These are phyloP conservation scores for Limulus polyphemus DNA, from an alignment of 2,888 invertebrate genomes.

Conservation along the genomic window DNA sequence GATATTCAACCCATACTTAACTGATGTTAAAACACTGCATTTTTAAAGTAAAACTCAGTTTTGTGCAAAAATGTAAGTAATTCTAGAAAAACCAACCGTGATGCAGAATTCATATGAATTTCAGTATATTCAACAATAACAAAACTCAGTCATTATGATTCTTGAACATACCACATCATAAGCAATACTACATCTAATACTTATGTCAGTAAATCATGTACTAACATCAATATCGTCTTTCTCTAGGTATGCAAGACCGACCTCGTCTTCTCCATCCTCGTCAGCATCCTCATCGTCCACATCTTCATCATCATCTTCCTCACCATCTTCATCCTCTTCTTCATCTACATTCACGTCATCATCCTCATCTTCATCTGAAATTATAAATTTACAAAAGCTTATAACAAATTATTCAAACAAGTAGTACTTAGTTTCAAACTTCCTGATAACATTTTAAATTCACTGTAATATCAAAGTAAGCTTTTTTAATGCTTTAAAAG, in stretches of 20 bases:
- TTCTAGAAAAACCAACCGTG: too few species aligned
- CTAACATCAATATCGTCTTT: conserved; percentile 36
- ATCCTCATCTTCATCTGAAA: conserved; percentile 14
- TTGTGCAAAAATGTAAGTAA: too few species aligned
- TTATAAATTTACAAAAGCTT: neutral
- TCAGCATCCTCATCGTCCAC: conserved; percentile 14
- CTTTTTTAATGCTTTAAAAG: neutral
- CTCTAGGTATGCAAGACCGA: conserved; percentile 55
- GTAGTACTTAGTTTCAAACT: too few species aligned
- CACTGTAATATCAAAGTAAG: neutral
- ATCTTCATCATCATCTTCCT: conserved; percentile 16
- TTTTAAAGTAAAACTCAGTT: too few species aligned
- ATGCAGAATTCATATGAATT: too few species aligned
- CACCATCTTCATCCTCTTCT: conserved; percentile 12
- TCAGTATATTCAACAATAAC: neutral
- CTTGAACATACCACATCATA: too few species aligned
- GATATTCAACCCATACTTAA: too few species aligned
- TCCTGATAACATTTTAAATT: too few species aligned
- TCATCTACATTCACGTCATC: conserved; percentile 15
- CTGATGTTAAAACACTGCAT: too few species aligned
- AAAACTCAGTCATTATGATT: neutral
- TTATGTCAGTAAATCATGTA: neutral
- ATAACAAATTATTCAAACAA: too few species aligned
- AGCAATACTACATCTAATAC: too few species aligned
- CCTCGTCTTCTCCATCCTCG: conserved; percentile 39